Evolutionary conservation across 2,113 vertebrate species (phyloP), one percentile per base, ranked within the genome.

Genomic region (Anguilla rostrata): DNA sequence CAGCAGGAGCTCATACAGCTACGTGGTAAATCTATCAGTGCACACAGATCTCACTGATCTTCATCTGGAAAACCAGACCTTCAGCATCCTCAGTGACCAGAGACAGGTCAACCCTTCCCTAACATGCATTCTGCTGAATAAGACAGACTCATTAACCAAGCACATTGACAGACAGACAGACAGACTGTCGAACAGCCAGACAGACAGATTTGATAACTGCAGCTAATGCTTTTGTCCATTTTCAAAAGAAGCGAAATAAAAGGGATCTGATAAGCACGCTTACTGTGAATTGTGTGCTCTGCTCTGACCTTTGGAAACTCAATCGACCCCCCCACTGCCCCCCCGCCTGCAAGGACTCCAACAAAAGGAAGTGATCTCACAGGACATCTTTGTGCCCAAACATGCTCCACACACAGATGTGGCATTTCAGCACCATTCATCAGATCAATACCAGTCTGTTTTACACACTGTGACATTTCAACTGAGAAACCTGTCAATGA

Each of bases 1-100:
- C 80, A 88, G 86, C 85, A 53, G 89, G 83, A 85, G 78, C 43
- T 87, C 83, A 85, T 90, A 83, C 82, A 86, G 87, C 87, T 26
- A 40, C 20, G 60, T 63, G 87, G 83, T 29, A 78, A 85, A 9
- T 86, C 82, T 83, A 85, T 85, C 26, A 53, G 90, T 92, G 92
- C 93, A 91, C 90, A 90, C 80, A 86, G 81, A 85, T 92, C 91
- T 85, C 86, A 85, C 89, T 85, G 88, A 71, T 88, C 85, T 88
- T 92, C 20, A 56, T 92, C 92, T 92, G 88, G 84, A 88, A 84
- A 87, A 43, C 34, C 34, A 90, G 91, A 89, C 84, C 93, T 93
- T 93, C 89, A 89, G 80, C 88, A 60, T 84, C 34, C 80, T 85
- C 86, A 88, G 53, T 56, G 53, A 12, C 34, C 34, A 34, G 34